Base-by-base conservation (phyloP, 2,888 invertebrate species). In the Microplitis deprimator region DNA sequence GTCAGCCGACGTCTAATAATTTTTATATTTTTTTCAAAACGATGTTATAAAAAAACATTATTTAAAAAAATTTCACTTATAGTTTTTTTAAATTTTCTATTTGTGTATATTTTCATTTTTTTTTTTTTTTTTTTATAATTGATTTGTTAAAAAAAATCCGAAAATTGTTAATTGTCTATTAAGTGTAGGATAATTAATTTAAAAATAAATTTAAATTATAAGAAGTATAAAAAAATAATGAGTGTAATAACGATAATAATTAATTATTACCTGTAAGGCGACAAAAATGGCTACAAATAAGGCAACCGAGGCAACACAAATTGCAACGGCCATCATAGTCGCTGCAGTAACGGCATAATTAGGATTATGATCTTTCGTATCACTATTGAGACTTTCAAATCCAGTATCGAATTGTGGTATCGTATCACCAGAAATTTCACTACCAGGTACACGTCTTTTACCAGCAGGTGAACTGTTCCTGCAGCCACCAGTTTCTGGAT, bases 401-500 rank as follows among this genome's bases (percentile, higher is more conserved):
- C 80, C 83, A 38, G 82, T 81, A 67, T 82, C 83, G 17, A 82
- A 72, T 68, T 81, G 79, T 17, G 81, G 78, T 39, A 83, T 79
- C 6, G 82, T 75, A 78, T 85, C 84, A 40, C 85, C 84, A 6
- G 86, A 82, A 5, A 88, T 87, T 75, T 89, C 91, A 85, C 92
- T 92, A 77, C 92, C 92, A 1, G 94, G 93, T 81, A 94, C 95
- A 79, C 95, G 92, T 4, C 95, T 91, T 87, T 95, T 95, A 38
- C 94, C 95, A 73, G 94, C 94, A 75, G 94, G 94, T 1, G 94
- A 94, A 10, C 93, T 92, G 88, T 94, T 94, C 87, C 93, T 93
- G 87, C 95, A 95, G 83, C 94, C 94, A 81, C 94, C 95, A 76
- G 93, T 93, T 77, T 93, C 93, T 40, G 92, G 92, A 85, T 94